Conservation (phyloP, 35 echinoderm and acorn worm genomes). For the Acanthaster planci region DNA sequence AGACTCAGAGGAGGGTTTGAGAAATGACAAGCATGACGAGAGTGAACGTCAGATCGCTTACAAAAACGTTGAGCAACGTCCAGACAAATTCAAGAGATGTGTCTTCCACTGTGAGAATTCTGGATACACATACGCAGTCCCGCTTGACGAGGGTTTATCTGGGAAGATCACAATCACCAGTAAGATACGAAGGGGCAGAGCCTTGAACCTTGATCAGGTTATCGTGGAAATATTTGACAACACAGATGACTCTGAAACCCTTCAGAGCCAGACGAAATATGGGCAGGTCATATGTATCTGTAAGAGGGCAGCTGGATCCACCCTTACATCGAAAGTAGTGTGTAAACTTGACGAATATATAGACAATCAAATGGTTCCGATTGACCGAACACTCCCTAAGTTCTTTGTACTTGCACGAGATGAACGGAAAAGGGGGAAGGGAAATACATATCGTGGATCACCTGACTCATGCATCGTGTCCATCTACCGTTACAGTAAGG, state of each 20-base stretch:
- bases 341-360: constrained; percentile 72
- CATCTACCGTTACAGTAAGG: neutral
- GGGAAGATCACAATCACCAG: constrained; percentile 57
- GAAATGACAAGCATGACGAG: neutral
- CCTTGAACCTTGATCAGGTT: constrained; percentile 66
- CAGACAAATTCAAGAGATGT: constrained; percentile 64
- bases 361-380: constrained; percentile 67
- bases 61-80: neutral
- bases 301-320: constrained; percentile 46
- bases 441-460: neutral
- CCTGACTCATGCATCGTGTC: constrained; percentile 1
- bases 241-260: neutral
- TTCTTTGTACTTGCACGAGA: constrained; percentile 32
- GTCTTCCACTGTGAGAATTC: constrained; percentile 35
- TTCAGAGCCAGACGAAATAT: constrained; percentile 46
- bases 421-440: neutral
- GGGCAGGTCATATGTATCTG: constrained; percentile 63
- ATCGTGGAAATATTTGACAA: constrained; percentile 55
- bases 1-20: neutral
- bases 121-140: constrained; percentile 59
- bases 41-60: constrained; percentile 17
- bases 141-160: constrained; percentile 4
- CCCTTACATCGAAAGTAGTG: constrained; percentile 56
- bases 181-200: constrained; percentile 43
- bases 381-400: constrained; percentile 75